Conservation (phyloP, 2,113 vertebrate species). For the Boulengeromyrus knoepffleri region DNA sequence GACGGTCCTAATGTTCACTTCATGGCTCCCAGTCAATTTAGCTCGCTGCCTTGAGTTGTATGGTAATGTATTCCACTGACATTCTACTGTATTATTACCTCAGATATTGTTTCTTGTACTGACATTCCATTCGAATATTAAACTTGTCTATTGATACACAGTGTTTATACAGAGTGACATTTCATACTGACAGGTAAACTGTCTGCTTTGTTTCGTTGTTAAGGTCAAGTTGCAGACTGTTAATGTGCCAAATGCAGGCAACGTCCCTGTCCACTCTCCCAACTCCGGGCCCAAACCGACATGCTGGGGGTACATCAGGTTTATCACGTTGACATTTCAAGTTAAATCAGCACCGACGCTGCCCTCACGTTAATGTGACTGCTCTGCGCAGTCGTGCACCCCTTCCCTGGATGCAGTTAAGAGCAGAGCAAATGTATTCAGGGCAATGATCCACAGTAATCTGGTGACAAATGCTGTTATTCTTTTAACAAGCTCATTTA, state of each 20-base stretch:
- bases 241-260: constrained; percentile 34
- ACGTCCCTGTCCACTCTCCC: constrained; percentile 19
- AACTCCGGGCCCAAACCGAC: neutral
- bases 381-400: neutral
- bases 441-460: neutral
- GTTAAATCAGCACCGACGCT: neutral
- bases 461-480: neutral
- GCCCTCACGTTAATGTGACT: neutral
- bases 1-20: constrained; percentile 23
- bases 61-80: constrained; percentile 51
- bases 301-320: neutral
- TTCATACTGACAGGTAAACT: constrained; percentile 47
- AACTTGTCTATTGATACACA: constrained; percentile 41
- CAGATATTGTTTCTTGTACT: constrained; percentile 54
- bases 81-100: constrained; percentile 48
- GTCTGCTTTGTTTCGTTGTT: constrained; percentile 39
- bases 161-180: constrained; percentile 45
- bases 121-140: constrained; percentile 47
- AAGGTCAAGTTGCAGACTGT: constrained; percentile 48
- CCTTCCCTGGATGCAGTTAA: neutral
- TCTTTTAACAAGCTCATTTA: neutral
- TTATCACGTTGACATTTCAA: neutral
- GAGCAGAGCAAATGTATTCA: neutral
- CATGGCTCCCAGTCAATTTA: constrained; percentile 14
- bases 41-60: neutral